Evolutionary conservation across 2,113 vertebrate genomes (phyloP), one percentile per base, ranked within the genome.

Genomic region (Fulmarus glacialis): DNA sequence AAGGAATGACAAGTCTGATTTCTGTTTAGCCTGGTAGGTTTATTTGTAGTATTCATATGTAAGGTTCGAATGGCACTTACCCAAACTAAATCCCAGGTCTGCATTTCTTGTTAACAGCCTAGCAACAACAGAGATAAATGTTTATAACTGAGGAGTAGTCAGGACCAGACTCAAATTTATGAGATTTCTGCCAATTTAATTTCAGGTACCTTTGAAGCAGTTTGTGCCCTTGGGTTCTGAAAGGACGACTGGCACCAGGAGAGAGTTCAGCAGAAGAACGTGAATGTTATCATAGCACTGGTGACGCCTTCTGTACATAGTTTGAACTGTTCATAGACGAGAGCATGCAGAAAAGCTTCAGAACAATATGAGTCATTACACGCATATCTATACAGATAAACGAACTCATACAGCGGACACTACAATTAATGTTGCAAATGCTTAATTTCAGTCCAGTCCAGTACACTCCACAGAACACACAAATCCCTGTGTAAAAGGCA

Each of bases 401-500:
- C 1, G 3, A 7, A 18, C n/a, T 71, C 55, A 2, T 6, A 52
- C 5, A 59, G 45, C 0, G 1, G 42, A 15, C 2, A 4, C 32
- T 29, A 40, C 52, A 40, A 55, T 36, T 40, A 53, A 53, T 4
- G 21, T 1, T 50, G 79, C 29, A 82, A 84, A 82, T 9, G 26
- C 38, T 63, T 75, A 4, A 53, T 59, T 92, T 72, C 62, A 63
- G 59, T 12, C 19, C 64, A 66, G 73, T 22, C 30, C 23, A 52
- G 56, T 11, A 3, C 74, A 11, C 14, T 56, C 24, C 53, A 45
- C 21, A 13, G 71, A 77, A 55, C 55, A 64, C 29, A 21, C 29
- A 74, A 55, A 74, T 27, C 79, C 74, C 72, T 45, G 24, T 1
- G 47, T 64, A 63, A 84, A 27, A 84, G 63, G 75, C 59, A 83